These are phyloP conservation scores for Eupithecia abbreviata DNA, from an alignment of 2,888 invertebrate genomes.

Conservation along the genomic window DNA sequence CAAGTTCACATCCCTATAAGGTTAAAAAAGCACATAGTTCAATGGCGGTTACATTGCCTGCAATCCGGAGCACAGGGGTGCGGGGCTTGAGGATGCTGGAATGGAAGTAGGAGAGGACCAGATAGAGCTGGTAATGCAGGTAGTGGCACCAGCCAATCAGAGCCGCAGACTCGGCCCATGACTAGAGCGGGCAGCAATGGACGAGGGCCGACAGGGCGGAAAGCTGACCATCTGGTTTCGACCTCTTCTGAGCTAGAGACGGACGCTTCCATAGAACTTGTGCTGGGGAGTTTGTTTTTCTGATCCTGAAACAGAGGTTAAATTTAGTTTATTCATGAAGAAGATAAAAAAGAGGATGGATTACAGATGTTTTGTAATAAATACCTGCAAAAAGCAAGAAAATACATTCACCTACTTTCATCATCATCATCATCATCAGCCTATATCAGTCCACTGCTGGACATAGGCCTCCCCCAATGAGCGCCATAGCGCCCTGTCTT, in stretches of 20 bases:
- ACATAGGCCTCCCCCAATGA: too few species aligned
- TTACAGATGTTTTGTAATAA: too few species aligned
- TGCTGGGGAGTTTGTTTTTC: conserved; percentile 62
- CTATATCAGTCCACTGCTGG: too few species aligned
- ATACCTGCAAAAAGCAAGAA: too few species aligned
- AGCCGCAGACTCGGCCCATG: conserved; percentile 80
- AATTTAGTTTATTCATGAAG: neutral
- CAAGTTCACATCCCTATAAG: neutral
- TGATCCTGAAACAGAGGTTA: conserved; percentile 56
- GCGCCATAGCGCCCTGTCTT: too few species aligned
- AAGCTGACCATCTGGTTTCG: conserved; percentile 76
- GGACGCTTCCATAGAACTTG: conserved; percentile 61
- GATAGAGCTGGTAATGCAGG: conserved; percentile 74
- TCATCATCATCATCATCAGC: too few species aligned
- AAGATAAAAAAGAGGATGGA: too few species aligned
- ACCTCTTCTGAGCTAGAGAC: conserved; percentile 72
- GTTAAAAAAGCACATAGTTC: conserved; percentile 28
- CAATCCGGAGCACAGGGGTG: conserved; percentile 77
- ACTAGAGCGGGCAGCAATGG: conserved; percentile 76
- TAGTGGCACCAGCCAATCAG: conserved; percentile 79
- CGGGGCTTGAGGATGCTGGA: conserved; percentile 70
- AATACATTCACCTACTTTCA: too few species aligned
- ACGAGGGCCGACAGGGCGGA: conserved; percentile 78
- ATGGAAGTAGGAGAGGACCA: conserved; percentile 69
- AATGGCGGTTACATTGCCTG: conserved; percentile 75